Conservation (phyloP, 2,797 vertebrate genomes). For the Anguilla megastoma region DNA sequence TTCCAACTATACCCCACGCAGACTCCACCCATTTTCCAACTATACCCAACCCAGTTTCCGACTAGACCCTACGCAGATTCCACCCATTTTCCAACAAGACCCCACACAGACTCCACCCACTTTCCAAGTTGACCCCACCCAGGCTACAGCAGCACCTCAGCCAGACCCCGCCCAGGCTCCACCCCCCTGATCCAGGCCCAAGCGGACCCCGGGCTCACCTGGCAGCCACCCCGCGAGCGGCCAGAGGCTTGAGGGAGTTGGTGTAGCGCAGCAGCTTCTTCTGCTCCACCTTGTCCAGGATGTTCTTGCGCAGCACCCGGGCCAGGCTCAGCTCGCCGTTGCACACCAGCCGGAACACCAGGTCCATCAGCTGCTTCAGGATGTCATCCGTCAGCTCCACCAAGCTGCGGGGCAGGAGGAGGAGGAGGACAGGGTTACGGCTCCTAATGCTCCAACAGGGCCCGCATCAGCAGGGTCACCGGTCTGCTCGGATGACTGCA, state of each 20-base stretch:
- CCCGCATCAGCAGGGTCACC: background rate
- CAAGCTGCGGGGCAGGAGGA: conserved; percentile 67
- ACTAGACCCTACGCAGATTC: background rate
- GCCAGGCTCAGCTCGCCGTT: conserved; percentile 94
- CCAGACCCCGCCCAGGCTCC: background rate
- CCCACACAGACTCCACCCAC: background rate
- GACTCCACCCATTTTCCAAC: background rate
- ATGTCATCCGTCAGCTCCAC: conserved; percentile 97
- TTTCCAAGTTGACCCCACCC: background rate
- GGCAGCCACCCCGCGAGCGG: conserved; percentile 90
- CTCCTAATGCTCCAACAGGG: background rate
- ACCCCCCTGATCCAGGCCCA: background rate
- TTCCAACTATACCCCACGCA: background rate
- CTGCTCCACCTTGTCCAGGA: conserved; percentile 95
- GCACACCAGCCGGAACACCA: conserved; percentile 92
- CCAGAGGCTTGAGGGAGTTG: conserved; percentile 89
- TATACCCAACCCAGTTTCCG: background rate
- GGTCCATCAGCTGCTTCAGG: conserved; percentile 93
- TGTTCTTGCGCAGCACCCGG: conserved; percentile 92
- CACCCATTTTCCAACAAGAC: background rate
- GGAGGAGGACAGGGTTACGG: background rate
- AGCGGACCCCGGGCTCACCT: conserved; percentile 70
- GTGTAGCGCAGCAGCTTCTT: conserved; percentile 87
- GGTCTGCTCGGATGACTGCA: background rate
- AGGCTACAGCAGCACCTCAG: background rate